Percentiles rank a stretch among this genome's conserved stretches.
Conservation (phyloP, 2,888 invertebrate genomes). For the Glyphotaelius pellucidus region DNA sequence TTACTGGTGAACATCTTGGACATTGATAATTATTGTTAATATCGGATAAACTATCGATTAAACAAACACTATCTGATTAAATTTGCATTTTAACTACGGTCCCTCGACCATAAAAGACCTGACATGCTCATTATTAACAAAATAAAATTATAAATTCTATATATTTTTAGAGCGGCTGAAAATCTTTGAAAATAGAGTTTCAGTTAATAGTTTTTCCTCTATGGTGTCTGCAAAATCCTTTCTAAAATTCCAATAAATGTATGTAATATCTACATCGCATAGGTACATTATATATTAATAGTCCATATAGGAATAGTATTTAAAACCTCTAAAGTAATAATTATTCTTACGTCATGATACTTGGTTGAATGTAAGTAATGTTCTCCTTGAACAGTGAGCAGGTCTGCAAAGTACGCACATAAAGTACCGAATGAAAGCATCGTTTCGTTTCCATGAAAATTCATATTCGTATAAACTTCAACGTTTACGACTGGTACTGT, state of each 20-base stretch:
- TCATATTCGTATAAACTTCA: conserved; percentile 32
- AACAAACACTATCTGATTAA: conserved; percentile 33
- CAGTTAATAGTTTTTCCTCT: neutral
- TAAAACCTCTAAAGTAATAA: neutral
- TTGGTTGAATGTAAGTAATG: neutral
- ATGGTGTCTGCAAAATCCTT: neutral
- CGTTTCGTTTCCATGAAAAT: conserved; percentile 7
- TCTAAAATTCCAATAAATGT: neutral
- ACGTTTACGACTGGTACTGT: neutral
- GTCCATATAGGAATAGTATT: neutral
- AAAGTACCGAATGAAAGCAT: conserved; percentile 9
- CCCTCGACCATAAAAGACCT: neutral
- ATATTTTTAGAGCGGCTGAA: neutral
- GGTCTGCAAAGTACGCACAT: neutral
- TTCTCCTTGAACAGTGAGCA: neutral
- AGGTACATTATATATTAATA: too few relatives aligned
- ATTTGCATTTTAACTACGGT: conserved; percentile 27
- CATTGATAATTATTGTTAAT: neutral
- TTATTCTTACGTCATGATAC: neutral
- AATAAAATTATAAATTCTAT: neutral
- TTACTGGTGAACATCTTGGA: neutral
- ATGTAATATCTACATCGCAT: neutral
- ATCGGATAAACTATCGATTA: conserved; percentile 3
- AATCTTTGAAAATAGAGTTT: neutral
- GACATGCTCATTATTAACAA: neutral